A percentile compares a stretch with the other conserved stretches of the same genome.
phyloP scores from a whole-genome alignment of 2,888 invertebrate genomes.

The Drosophila greeni region DNA sequence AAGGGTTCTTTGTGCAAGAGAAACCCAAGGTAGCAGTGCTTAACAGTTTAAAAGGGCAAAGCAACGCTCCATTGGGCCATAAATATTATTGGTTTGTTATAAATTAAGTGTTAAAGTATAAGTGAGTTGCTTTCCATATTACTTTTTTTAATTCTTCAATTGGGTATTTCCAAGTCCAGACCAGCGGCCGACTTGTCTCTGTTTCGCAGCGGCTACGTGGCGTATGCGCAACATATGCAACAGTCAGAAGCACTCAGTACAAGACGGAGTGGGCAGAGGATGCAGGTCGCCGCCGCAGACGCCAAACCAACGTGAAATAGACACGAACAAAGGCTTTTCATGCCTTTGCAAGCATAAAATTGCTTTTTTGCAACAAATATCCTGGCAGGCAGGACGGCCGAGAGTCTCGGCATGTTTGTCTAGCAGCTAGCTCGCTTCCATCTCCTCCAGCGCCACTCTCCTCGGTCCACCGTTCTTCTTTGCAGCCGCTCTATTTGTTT shows the following conservation, averaged over 20 bases:
- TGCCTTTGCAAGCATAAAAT: slow-evolving; percentile 75
- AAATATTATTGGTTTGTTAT: background rate
- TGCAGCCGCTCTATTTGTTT: slow-evolving; percentile 60
- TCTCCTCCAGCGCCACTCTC: slow-evolving; percentile 1
- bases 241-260: slow-evolving; percentile 29
- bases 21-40: background rate
- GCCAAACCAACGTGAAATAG: slow-evolving; percentile 76
- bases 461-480: slow-evolving; percentile 9
- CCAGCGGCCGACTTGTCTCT: slow-evolving; percentile 13
- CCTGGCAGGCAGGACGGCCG: slow-evolving; percentile 48
- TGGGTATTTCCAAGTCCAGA: slow-evolving; percentile 12
- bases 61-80: background rate
- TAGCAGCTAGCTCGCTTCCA: slow-evolving; percentile 40
- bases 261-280: slow-evolving; percentile 10
- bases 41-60: background rate
- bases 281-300: slow-evolving; percentile 55
- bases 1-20: background rate
- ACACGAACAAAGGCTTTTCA: slow-evolving; percentile 76
- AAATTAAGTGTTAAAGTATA: too few species aligned
- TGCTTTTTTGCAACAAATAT: slow-evolving; percentile 75
- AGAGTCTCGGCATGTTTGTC: slow-evolving; percentile 46
- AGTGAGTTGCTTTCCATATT: background rate
- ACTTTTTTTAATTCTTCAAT: slow-evolving; percentile 2
- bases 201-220: slow-evolving; percentile 52
- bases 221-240: slow-evolving; percentile 73